Base-by-base conservation (phyloP, 2,888 invertebrate genomes). In the Thera britannica region DNA sequence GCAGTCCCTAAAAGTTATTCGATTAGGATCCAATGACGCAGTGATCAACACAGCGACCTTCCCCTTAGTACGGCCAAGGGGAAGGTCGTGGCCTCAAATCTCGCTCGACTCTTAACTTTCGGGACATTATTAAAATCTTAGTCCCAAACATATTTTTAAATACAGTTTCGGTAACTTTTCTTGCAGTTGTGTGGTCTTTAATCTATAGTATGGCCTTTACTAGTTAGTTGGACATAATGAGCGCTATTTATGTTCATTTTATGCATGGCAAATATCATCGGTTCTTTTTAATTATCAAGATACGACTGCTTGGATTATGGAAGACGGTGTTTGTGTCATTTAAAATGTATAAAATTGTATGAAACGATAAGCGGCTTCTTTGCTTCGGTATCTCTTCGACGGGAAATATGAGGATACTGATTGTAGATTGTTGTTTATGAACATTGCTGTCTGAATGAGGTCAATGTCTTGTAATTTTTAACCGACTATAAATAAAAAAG, bases 231-330 rank as follows among this genome's bases (percentile, higher is more conserved):
- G 68, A 72, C 76, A 77, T 84, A 83, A 84, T 82, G 78, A 81
- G 75, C 71, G 56, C 81, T 83, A 84, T 85, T 88, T 85, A 87
- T 85, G 85, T 80, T 83, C 72, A 87, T 86, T 86, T 87, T 88
- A 89, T 89, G 84, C 85, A 86, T 86, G 80, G 84, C 83, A 86
- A 88, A 88, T 87, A 88, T 85, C 80, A 81, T 78, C 78, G 78
- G 77, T 74, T 82, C 75, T 77, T 86, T 86, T 89, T 89, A 90
- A 89, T 90, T 88, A 86, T 81, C 74, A 71, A 77, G 83, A 82
- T 83, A 83, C 78, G 68, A 67, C 81, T 60, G 62, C 61, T 49
- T 58, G 69, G 44, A 62, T 69, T 60, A 71, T 68, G 62, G 70
- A 64, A 56, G 70, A 65, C 59, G 61, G 67, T 73, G n/a, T 77